These are phyloP conservation scores for Rhogogaster chlorosoma DNA, from an alignment of 2,888 invertebrate genomes.

Conservation along the genomic window DNA sequence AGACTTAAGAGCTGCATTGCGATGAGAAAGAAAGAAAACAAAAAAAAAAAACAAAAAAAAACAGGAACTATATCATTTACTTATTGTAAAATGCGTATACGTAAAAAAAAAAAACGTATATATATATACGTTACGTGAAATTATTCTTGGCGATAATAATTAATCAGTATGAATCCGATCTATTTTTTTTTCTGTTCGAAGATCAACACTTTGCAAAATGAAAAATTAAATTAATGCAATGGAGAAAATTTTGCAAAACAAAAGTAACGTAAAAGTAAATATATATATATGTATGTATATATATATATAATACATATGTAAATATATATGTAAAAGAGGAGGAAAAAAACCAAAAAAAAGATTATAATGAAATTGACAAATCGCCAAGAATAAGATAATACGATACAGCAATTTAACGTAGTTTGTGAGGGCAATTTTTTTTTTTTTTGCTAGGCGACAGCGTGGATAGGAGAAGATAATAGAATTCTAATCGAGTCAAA, in stretches of 20 bases:
- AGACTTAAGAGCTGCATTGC: background rate
- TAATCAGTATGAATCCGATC: too few species aligned
- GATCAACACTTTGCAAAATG: background rate
- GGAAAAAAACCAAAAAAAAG: background rate
- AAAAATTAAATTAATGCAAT: background rate
- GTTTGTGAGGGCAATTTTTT: background rate
- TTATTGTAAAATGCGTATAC: background rate
- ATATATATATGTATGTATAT: too few species aligned
- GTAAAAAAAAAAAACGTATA: too few species aligned
- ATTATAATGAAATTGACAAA: background rate
- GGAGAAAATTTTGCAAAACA: background rate
- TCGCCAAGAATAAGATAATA: background rate
- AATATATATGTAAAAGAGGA: too few species aligned
- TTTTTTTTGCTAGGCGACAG: conserved; percentile 17
- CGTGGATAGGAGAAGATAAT: conserved; percentile 5
- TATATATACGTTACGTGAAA: background rate
- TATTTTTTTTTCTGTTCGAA: background rate
- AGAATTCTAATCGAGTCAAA: background rate
- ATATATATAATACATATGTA: too few species aligned
- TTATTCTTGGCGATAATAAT: conserved; percentile 3
- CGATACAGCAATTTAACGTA: background rate
- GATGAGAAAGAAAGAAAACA: background rate
- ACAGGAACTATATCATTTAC: background rate
- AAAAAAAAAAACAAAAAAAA: background rate
- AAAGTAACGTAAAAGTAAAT: too few species aligned